Evolutionary conservation across 2,888 invertebrate species (phyloP), one percentile per base, ranked within the genome.

Genomic region (Pteria penguin): DNA sequence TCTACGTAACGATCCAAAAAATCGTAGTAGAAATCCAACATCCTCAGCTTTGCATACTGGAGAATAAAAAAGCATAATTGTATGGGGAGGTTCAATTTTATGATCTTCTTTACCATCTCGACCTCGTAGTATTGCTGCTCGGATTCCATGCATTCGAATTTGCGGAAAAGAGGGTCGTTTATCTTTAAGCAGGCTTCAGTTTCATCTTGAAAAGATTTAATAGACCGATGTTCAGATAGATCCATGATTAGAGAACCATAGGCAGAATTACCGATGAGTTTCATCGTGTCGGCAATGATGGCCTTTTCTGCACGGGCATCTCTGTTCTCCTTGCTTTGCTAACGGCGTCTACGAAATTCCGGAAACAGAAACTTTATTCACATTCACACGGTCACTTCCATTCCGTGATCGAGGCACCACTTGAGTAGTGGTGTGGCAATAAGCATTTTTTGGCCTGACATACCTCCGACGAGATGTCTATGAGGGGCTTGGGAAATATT

Each of bases 201-300:
- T 36, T 76, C 76, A 0, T 75, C 78, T 45, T 73, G 69, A 14
- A 75, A 36, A 54, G 81, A 83, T 11, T 71, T 29, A 14, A 80
- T 63, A 0, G 75, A 45, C 1, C 68, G 54, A 32, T 79, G 79
- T 24, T 73, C 75, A 1, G 75, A 67, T 24, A 78, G 72, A 52
- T 83, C 76, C 76, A 79, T 80, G 54, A 84, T 74, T 8, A 79
- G 62, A 0, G 75, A 75, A 2, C 83, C 84, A n/a, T 83, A 84
- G 0, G 68, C 61, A 1, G 32, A 62, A 24, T 57, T 57, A 5
- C 57, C 57, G 22, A 57, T 57, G 18, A 57, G 22, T 24, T 57
- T 57, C 62, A 62, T 62, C 8, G 62, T 62, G 1, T 1, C 62
- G 0, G 26, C 62, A 1, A 62, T 62, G 27, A 62, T 62, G 8